These are phyloP conservation scores for Pterostichus madidus DNA, from an alignment of 2,888 invertebrate species.

Conservation along the genomic window DNA sequence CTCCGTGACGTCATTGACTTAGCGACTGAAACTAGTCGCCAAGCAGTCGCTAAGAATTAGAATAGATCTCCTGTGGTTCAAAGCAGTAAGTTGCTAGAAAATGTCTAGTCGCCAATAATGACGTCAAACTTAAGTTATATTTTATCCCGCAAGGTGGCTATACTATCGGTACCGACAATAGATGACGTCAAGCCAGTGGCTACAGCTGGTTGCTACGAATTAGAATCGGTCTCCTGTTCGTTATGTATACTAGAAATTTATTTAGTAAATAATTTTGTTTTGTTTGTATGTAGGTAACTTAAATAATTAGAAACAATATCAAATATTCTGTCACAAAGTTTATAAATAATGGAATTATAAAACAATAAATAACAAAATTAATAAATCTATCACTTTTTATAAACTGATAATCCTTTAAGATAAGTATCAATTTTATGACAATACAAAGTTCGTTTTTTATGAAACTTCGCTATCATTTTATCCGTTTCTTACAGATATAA, in stretches of 20 bases:
- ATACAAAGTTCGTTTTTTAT: neutral
- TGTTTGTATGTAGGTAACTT: neutral
- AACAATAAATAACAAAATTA: slow-evolving; percentile 16
- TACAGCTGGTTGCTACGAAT: no score
- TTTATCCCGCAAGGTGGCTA: no score
- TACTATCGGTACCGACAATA: no score
- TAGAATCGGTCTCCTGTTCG: no score
- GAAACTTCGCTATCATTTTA: neutral
- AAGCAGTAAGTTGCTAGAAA: no score
- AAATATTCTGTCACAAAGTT: neutral
- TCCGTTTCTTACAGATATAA: neutral
- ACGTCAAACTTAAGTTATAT: no score
- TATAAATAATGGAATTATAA: slow-evolving; percentile 1
- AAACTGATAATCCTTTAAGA: neutral
- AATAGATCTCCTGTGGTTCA: no score
- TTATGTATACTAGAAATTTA: neutral
- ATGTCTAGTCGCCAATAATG: no score
- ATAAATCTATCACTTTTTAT: slow-evolving; percentile 16
- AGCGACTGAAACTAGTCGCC: no score
- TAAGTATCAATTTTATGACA: neutral
- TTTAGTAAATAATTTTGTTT: neutral
- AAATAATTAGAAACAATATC: neutral
- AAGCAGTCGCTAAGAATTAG: no score
- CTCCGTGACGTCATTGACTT: no score
- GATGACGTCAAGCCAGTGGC: no score